phyloP scores from a whole-genome alignment of 2,113 vertebrate species.

The Rana temporaria region DNA sequence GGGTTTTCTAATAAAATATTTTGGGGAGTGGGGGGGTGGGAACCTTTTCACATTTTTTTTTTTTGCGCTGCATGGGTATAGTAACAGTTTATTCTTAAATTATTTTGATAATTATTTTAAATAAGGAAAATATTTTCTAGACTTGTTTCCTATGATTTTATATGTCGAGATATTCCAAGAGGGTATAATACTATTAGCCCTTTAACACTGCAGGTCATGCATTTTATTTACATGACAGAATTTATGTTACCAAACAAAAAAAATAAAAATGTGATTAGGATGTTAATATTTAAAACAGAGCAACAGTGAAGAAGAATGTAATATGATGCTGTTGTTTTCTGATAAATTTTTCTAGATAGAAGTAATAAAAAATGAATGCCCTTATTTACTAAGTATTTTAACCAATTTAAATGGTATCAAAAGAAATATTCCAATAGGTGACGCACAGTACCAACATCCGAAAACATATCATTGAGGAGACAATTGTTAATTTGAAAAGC shows the following conservation, averaged over 20 bases:
- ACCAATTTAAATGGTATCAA: slow-evolving; percentile 36
- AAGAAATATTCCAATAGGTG: slow-evolving; percentile 33
- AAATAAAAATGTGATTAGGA: neutral
- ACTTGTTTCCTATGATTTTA: too few relatives aligned
- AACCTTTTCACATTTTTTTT: too few relatives aligned
- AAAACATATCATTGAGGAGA: neutral
- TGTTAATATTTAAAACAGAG: slow-evolving; percentile 4
- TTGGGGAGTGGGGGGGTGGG: too few relatives aligned
- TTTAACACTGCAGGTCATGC: neutral
- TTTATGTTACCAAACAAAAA: neutral
- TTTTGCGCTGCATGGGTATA: too few relatives aligned
- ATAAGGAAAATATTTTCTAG: too few relatives aligned
- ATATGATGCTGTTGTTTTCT: slow-evolving; percentile 17
- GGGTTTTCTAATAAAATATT: too few relatives aligned
- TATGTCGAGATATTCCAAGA: too few relatives aligned
- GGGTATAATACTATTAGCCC: too few relatives aligned
- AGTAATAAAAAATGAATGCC: slow-evolving; percentile 40
- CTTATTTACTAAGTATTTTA: slow-evolving; percentile 40
- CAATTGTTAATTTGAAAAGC: too few relatives aligned
- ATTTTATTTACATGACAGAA: neutral
- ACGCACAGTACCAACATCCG: slow-evolving; percentile 14
- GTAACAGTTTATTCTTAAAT: too few relatives aligned
- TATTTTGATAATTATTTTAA: too few relatives aligned
- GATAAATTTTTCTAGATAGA: slow-evolving; percentile 42
- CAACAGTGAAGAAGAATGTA: slow-evolving; percentile 13